phyloP scores from a whole-genome alignment of 2,113 vertebrate genomes.

The Phalacrocorax pelagicus region DNA sequence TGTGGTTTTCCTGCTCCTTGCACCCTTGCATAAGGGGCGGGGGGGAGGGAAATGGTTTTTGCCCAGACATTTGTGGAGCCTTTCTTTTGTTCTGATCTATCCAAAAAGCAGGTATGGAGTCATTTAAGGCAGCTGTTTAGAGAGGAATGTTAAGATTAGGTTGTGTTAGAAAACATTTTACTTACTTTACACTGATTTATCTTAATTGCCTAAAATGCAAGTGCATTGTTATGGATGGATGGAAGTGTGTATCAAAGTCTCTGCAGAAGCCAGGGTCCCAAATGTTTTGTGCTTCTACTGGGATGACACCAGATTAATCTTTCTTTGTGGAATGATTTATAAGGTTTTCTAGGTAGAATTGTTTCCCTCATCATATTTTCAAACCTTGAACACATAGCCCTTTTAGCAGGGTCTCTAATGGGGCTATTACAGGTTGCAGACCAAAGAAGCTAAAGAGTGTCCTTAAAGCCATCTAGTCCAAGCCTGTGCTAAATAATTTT shows the following conservation, averaged over 20 bases:
- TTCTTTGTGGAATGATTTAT: neutral
- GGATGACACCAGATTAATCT: neutral
- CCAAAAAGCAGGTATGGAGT: neutral
- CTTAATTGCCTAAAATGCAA: neutral
- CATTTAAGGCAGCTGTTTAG: neutral
- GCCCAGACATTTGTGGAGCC: neutral
- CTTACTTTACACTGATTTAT: fast-evolving
- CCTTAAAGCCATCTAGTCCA: neutral
- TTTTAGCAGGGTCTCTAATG: neutral
- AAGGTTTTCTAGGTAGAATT: neutral
- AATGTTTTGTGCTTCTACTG: neutral
- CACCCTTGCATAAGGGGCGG: fast-evolving
- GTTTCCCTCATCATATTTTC: neutral
- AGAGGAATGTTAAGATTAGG: neutral
- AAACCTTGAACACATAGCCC: neutral
- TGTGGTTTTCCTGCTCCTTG: neutral
- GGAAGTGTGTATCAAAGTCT: neutral
- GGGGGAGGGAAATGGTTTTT: fast-evolving
- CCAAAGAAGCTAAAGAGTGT: neutral
- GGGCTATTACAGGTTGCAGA: neutral
- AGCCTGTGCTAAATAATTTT: neutral
- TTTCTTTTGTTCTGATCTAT: neutral
- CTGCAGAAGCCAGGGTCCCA: neutral
- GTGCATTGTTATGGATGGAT: neutral
- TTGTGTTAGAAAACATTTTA: neutral